Conservation (phyloP, 1,140 invertebrate genomes). For the Drosophila micromelanica region DNA sequence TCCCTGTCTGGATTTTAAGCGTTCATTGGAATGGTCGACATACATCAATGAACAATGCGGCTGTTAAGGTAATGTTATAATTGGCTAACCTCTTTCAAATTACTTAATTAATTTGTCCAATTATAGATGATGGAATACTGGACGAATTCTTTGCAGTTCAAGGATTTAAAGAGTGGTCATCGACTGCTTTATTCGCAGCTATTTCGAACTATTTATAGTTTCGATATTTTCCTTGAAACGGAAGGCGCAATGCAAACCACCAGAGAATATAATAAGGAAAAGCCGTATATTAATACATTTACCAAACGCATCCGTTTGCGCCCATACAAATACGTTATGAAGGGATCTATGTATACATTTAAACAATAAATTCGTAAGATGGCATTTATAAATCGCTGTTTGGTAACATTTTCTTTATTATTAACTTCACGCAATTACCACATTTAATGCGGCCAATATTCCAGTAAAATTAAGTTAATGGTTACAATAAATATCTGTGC, state of each 20-base stretch:
- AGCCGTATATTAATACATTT: conserved; percentile 72
- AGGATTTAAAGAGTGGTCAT: conserved; percentile 68
- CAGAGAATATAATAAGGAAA: conserved; percentile 85
- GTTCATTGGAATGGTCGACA: conserved; percentile 89
- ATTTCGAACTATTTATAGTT: conserved; percentile 91
- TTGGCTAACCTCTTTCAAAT: not conserved
- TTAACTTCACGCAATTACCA: conserved; percentile 17
- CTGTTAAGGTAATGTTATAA: conserved; percentile 86
- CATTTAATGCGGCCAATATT: conserved; percentile 36
- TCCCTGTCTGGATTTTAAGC: conserved; percentile 90
- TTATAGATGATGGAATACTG: conserved; percentile 89
- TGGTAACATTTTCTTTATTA: no score
- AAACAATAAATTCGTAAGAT: conserved; percentile 60
- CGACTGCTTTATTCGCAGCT: conserved; percentile 90
- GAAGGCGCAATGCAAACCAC: conserved; percentile 85
- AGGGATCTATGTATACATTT: conserved; percentile 69
- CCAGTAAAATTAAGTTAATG: conserved; percentile 43
- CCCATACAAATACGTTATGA: conserved; percentile 66
- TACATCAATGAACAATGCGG: conserved; percentile 87
- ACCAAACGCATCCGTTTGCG: conserved; percentile 70
- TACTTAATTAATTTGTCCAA: not conserved
- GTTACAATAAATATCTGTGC: conserved; percentile 58
- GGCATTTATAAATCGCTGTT: not conserved
- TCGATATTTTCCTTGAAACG: conserved; percentile 95
- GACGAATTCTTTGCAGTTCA: conserved; percentile 86